phyloP scores from a whole-genome alignment of 1,140 invertebrate species.

The Homalodisca vitripennis region DNA sequence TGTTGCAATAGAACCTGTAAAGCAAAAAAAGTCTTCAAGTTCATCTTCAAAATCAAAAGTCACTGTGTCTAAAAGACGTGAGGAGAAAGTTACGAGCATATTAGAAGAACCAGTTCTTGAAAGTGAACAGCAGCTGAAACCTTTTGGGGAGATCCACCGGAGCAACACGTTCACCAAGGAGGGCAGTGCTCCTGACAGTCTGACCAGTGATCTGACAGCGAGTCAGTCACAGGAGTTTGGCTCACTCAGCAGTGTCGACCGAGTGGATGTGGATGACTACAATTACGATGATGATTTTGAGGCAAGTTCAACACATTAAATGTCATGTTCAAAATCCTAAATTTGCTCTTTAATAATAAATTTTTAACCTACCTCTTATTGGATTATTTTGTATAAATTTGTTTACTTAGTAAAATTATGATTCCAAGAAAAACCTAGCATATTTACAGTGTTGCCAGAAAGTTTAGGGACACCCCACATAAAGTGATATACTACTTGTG shows the following conservation, averaged over 20 bases:
- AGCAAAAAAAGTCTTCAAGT: not conserved
- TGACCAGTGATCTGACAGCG: not conserved
- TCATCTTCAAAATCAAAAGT: not conserved
- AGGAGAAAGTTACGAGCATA: not conserved
- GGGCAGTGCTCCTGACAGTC: not conserved
- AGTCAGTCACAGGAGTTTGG: not conserved
- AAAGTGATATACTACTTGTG: too few species aligned
- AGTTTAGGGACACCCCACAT: too few species aligned
- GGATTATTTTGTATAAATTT: too few species aligned
- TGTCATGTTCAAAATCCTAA: slow-evolving; percentile 20
- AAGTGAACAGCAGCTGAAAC: not conserved
- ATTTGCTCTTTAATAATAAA: not conserved
- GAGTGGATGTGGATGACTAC: slow-evolving; percentile 30
- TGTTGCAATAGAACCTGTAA: not conserved
- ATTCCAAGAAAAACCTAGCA: too few species aligned
- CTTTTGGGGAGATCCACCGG: not conserved
- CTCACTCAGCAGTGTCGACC: not conserved
- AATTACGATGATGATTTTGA: slow-evolving; percentile 55
- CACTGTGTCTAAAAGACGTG: not conserved
- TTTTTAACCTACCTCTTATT: too few species aligned
- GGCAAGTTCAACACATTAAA: slow-evolving; percentile 41
- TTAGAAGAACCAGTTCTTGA: not conserved
- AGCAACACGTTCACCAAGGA: slow-evolving; percentile 5
- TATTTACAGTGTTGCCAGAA: too few species aligned
- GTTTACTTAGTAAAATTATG: too few species aligned